phyloP scores from a whole-genome alignment of 2,888 invertebrate species.

The Folsomia manolachei region DNA sequence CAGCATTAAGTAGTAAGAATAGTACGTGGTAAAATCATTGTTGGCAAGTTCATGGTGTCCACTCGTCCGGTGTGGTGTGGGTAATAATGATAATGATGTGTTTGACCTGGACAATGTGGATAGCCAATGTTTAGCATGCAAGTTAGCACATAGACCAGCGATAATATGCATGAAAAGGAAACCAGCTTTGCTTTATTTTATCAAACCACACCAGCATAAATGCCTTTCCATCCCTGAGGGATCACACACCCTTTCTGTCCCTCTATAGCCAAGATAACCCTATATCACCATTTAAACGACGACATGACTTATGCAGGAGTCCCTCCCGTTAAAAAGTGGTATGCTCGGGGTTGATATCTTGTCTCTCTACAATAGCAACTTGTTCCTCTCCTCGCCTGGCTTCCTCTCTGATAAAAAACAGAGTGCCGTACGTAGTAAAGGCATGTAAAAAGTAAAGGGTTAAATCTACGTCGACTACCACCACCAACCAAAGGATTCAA shows the following conservation, averaged over 20 bases:
- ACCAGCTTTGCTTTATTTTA: too few relatives aligned
- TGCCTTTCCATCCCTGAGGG: too few relatives aligned
- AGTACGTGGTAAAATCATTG: too few relatives aligned
- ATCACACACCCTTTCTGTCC: neutral
- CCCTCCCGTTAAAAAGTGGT: neutral
- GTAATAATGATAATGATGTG: neutral
- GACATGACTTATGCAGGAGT: too few relatives aligned
- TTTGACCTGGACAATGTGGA: neutral
- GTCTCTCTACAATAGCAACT: neutral
- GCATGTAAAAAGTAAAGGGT: too few relatives aligned
- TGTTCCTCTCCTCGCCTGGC: neutral
- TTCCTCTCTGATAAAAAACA: neutral
- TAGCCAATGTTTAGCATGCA: neutral
- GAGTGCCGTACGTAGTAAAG: neutral
- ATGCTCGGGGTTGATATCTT: too few relatives aligned
- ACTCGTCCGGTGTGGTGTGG: too few relatives aligned
- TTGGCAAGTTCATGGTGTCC: too few relatives aligned
- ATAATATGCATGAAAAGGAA: neutral
- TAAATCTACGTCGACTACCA: neutral
- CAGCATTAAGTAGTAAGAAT: too few relatives aligned
- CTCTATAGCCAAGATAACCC: neutral
- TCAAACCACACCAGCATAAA: too few relatives aligned
- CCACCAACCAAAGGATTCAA: constrained; percentile 3
- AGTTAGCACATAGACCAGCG: neutral
- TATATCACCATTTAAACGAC: too few relatives aligned